Evolutionary conservation across 2,113 vertebrate genomes (phyloP).

Genomic region (Chauna torquata): DNA sequence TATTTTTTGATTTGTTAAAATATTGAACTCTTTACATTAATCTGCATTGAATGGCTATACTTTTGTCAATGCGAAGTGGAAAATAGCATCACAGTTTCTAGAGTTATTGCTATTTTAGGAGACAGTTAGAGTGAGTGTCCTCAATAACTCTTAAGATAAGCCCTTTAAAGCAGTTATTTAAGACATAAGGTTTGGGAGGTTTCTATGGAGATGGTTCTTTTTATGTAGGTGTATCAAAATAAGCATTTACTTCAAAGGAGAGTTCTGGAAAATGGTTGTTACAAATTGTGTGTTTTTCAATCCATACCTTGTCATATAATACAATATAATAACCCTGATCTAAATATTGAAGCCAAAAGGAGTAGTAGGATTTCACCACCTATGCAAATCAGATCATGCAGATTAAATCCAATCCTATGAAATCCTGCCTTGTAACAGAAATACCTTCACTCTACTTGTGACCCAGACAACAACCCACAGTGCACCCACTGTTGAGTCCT

Average conservation of each 20-base stretch:
- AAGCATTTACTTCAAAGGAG: slow-evolving; percentile 33
- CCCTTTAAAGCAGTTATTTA: slow-evolving; percentile 54
- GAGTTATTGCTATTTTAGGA: slow-evolving; percentile 50
- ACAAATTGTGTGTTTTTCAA: background rate
- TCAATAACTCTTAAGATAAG: slow-evolving; percentile 49
- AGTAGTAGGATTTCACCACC: background rate
- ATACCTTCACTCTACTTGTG: background rate
- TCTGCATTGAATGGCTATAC: background rate
- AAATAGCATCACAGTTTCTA: slow-evolving; percentile 15
- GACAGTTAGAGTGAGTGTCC: background rate
- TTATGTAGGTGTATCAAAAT: slow-evolving; percentile 40
- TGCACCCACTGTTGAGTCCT: background rate
- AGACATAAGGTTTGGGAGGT: slow-evolving; percentile 39
- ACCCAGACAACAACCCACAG: background rate
- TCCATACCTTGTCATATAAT: background rate
- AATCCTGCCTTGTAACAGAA: background rate
- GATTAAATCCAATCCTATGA: slow-evolving; percentile 7
- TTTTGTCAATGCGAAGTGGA: background rate
- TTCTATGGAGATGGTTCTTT: slow-evolving; percentile 56
- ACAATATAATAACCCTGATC: background rate
- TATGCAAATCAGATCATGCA: slow-evolving; percentile 36
- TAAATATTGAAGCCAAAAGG: slow-evolving; percentile 9
- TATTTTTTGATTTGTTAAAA: slow-evolving; percentile 28
- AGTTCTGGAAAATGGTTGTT: background rate
- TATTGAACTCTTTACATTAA: background rate